phyloP scores from a whole-genome alignment of 2,888 invertebrate species.

The Lucinisca nassula region DNA sequence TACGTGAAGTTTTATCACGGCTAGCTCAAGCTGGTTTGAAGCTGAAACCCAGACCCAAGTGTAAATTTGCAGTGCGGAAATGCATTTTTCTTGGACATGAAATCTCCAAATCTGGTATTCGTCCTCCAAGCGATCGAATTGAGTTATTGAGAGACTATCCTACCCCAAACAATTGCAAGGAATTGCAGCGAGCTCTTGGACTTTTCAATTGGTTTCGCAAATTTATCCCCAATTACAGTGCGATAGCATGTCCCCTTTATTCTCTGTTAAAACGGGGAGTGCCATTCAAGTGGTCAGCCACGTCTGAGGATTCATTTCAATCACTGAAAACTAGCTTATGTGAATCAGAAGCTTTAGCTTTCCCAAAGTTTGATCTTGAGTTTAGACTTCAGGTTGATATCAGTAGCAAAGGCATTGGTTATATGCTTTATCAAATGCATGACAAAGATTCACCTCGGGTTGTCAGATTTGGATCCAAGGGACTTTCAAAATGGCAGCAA shows the following conservation, averaged over 20 bases:
- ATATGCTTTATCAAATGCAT: too few relatives aligned
- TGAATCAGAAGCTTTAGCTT: too few relatives aligned
- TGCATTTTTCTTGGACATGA: conserved; percentile 61
- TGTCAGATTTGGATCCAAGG: too few relatives aligned
- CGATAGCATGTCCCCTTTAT: conserved; percentile 29
- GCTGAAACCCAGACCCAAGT: conserved; percentile 27
- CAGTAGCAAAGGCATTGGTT: too few relatives aligned
- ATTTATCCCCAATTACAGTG: background rate
- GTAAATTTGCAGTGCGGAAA: background rate
- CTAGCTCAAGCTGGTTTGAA: conserved; percentile 46
- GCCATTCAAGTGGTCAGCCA: background rate
- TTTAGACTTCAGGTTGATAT: too few relatives aligned
- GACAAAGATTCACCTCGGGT: too few relatives aligned
- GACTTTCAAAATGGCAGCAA: too few relatives aligned
- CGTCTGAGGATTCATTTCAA: background rate
- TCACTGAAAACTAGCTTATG: too few relatives aligned
- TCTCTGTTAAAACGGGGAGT: background rate
- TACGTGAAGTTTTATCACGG: conserved; percentile 43
- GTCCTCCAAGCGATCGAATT: conserved; percentile 48
- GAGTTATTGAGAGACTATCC: conserved; percentile 41
- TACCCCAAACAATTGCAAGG: conserved; percentile 42
- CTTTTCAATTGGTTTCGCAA: conserved; percentile 43
- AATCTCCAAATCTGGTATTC: conserved; percentile 43
- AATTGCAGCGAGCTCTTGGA: conserved; percentile 50
- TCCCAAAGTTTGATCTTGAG: too few relatives aligned